phyloP scores from a whole-genome alignment of 1,140 invertebrate species.

The Euschistus heros region DNA sequence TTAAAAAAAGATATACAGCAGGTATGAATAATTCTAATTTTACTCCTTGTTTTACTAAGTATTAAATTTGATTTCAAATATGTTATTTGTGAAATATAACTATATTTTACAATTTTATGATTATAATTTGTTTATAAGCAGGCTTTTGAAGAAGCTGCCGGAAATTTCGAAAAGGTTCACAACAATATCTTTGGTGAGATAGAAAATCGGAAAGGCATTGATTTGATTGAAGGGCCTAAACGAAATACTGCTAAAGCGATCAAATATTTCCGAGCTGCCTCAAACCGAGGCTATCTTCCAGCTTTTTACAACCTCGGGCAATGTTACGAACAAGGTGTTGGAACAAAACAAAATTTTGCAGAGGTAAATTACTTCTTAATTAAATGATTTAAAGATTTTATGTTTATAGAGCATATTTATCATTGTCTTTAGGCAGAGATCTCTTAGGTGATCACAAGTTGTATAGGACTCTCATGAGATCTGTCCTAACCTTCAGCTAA shows the following conservation, averaged over 20 bases:
- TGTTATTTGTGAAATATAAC: neutral
- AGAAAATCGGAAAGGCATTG: constrained; percentile 36
- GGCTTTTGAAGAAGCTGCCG: constrained; percentile 27
- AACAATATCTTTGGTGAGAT: constrained; percentile 34
- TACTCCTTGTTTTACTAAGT: neutral
- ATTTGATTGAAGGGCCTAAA: constrained; percentile 33
- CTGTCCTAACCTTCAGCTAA: too few species aligned
- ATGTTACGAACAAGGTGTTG: constrained; percentile 49
- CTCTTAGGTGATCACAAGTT: too few species aligned
- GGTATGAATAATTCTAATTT: neutral
- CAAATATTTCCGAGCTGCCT: constrained; percentile 40
- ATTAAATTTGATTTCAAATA: neutral
- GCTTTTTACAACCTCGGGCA: constrained; percentile 50
- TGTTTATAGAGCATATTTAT: too few species aligned
- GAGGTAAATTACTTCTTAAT: constrained; percentile 35
- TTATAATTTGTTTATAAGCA: constrained; percentile 6
- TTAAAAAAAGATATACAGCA: neutral
- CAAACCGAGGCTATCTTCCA: constrained; percentile 42
- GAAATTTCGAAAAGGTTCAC: constrained; percentile 26
- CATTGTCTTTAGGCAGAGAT: too few species aligned
- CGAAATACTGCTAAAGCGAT: constrained; percentile 35
- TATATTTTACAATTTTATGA: neutral
- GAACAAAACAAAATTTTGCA: constrained; percentile 43
- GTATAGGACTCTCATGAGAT: too few species aligned
- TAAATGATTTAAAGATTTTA: too few species aligned